phyloP scores from a whole-genome alignment of 2,113 vertebrate species.

The Saguinus imperator region DNA sequence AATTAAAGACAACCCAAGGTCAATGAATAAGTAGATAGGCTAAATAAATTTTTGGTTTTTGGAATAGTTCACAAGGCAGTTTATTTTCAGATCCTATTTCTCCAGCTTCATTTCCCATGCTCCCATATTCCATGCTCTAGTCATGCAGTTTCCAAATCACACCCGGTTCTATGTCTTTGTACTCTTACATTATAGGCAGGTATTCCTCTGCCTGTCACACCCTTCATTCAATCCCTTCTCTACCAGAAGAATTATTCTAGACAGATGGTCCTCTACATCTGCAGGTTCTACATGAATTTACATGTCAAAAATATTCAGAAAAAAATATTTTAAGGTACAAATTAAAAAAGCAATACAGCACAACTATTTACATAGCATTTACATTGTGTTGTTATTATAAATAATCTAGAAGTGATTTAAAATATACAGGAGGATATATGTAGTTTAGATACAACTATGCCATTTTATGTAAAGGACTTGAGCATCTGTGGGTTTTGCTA shows the following conservation, averaged over 20 bases:
- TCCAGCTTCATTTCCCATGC: background rate
- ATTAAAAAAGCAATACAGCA: background rate
- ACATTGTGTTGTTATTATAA: background rate
- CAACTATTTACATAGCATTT: background rate
- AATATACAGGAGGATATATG: background rate
- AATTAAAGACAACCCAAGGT: background rate
- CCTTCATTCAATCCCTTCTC: background rate
- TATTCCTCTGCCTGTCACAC: background rate
- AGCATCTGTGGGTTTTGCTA: background rate
- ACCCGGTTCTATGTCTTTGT: background rate
- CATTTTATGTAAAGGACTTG: background rate
- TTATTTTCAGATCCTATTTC: background rate
- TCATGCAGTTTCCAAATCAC: background rate
- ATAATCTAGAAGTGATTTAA: background rate
- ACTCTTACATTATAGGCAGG: background rate
- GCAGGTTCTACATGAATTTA: background rate
- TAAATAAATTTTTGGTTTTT: constrained; percentile 4
- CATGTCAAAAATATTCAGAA: background rate
- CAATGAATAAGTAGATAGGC: background rate
- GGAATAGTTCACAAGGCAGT: background rate
- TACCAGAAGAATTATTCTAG: background rate
- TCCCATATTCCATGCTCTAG: background rate
- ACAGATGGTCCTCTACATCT: background rate
- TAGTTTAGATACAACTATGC: background rate
- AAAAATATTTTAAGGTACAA: background rate